Percentiles rank a stretch among this genome's conserved stretches.
phyloP scores from a whole-genome alignment of 2,113 vertebrate genomes.

The Polypterus bichir region DNA sequence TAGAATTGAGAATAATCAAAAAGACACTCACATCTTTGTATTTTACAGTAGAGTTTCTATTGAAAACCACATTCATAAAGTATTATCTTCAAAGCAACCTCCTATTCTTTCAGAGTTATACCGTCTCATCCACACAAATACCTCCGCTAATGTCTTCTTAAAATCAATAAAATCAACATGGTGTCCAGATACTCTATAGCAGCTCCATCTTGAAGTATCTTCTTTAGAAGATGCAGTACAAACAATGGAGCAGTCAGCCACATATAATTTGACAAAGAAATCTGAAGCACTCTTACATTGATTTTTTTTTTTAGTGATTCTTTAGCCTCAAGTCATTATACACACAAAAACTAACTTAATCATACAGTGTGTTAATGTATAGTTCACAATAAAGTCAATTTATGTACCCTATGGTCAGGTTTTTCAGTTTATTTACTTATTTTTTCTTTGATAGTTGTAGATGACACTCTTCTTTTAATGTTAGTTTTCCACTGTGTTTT shows the following conservation, averaged over 20 bases:
- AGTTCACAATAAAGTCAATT: conserved; percentile 60
- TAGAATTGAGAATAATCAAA: too few relatives aligned
- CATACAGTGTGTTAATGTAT: conserved; percentile 66
- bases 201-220: conserved; percentile 66
- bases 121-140: conserved; percentile 8
- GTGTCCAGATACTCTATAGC: conserved; percentile 67
- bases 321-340: conserved; percentile 76
- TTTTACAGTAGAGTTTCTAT: too few relatives aligned
- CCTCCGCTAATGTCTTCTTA: conserved; percentile 55
- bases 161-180: conserved; percentile 79
- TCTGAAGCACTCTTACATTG: conserved; percentile 71
- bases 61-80: too few relatives aligned
- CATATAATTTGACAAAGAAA: conserved; percentile 77
- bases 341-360: conserved; percentile 66
- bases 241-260: conserved; percentile 77
- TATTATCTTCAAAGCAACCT: conserved; percentile 16
- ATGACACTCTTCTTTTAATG: conserved; percentile 46
- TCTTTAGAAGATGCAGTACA: conserved; percentile 68
- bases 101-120: conserved; percentile 4
- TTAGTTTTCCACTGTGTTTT: conserved; percentile 11
- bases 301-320: conserved; percentile 66
- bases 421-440: conserved; percentile 49
- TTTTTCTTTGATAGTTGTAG: conserved; percentile 58
- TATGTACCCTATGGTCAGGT: conserved; percentile 59
- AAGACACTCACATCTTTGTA: too few relatives aligned